Conservation (phyloP, 2,888 invertebrate genomes). For the Lasioglossum vierecki region DNA sequence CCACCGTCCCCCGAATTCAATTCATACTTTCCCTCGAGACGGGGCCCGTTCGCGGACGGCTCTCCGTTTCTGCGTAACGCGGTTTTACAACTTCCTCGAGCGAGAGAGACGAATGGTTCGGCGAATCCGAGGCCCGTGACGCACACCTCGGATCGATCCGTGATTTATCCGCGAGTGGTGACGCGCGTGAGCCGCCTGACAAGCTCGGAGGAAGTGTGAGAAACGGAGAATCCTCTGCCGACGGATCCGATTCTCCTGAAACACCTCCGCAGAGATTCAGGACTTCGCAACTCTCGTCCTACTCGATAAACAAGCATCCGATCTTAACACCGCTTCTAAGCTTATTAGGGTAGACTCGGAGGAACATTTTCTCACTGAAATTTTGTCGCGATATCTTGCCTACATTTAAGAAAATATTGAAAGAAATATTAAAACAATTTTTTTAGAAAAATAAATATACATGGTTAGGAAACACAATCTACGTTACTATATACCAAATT, state of each 20-base stretch:
- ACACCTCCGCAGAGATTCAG: not conserved
- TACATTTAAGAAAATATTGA: no score
- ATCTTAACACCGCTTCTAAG: no score
- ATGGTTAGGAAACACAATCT: no score
- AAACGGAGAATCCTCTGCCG: constrained; percentile 24
- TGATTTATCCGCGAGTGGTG: constrained; percentile 48
- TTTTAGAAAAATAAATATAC: no score
- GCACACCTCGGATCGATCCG: constrained; percentile 38
- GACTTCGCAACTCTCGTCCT: not conserved
- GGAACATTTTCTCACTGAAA: no score
- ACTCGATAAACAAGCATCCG: no score
- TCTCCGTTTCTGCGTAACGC: constrained; percentile 69
- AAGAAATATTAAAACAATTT: no score
- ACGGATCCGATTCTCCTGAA: not conserved
- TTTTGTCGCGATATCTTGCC: no score
- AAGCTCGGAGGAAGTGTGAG: constrained; percentile 39
- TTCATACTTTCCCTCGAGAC: not conserved
- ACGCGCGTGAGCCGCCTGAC: constrained; percentile 30
- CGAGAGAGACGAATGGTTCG: constrained; percentile 30
- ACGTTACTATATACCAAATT: no score
- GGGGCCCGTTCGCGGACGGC: not conserved
- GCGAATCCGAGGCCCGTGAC: constrained; percentile 40
- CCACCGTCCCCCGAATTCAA: not conserved
- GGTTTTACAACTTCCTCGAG: constrained; percentile 81
- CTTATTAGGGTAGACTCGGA: no score